These are phyloP conservation scores for Epizoanthus rinbou DNA, from an alignment of 92 coral and sea anemone species.

Conservation along the genomic window DNA sequence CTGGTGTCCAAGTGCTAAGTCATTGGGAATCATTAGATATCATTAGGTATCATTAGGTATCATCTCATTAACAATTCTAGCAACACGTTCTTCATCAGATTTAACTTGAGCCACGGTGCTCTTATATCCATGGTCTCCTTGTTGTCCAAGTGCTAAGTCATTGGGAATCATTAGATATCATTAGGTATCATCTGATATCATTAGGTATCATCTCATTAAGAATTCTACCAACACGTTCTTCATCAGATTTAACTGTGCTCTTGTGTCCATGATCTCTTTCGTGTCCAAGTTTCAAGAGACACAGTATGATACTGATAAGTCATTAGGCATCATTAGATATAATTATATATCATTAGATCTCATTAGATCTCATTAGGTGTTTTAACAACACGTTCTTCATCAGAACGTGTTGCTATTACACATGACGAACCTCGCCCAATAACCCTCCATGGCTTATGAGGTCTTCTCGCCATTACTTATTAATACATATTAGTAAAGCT, in stretches of 20 bases:
- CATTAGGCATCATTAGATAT: background rate
- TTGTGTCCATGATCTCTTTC: slow-evolving; percentile 62
- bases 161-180: background rate
- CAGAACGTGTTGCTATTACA: no score
- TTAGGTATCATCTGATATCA: background rate
- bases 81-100: slow-evolving; percentile 48
- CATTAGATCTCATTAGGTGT: slow-evolving; percentile 44
- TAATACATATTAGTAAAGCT: no score
- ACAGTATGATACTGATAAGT: no score
- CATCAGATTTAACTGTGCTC: slow-evolving; percentile 26
- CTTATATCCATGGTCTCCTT: slow-evolving; percentile 62
- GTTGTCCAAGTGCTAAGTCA: slow-evolving; percentile 74
- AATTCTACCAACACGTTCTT: slow-evolving; percentile 61
- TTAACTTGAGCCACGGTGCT: slow-evolving; percentile 50
- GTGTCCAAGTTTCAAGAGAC: slow-evolving; percentile 81
- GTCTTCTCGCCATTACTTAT: no score
- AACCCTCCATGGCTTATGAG: no score
- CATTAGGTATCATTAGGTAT: background rate
- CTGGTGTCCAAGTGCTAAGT: slow-evolving; percentile 79
- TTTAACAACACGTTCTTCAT: slow-evolving; percentile 68
- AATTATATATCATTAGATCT: background rate
- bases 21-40: background rate
- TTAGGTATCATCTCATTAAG: no score
- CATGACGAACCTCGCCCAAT: no score
- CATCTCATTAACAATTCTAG: slow-evolving; percentile 37